These are phyloP conservation scores for Neosilurus hyrtlii DNA, from an alignment of 2,797 vertebrate species.

Conservation along the genomic window DNA sequence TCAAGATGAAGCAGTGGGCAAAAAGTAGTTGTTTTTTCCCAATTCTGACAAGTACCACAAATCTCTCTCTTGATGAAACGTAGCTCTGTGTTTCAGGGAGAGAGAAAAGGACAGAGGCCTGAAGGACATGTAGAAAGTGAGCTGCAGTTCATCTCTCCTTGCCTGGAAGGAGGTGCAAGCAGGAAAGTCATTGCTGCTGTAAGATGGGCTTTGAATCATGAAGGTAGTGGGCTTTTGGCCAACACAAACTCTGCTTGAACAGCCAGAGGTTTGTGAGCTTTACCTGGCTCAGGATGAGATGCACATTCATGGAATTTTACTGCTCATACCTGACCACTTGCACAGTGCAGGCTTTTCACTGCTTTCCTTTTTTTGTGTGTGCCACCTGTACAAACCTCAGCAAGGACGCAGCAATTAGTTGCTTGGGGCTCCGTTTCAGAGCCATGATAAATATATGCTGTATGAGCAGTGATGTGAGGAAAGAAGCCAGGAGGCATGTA, in stretches of 20 bases:
- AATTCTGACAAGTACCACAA: constrained; percentile 60
- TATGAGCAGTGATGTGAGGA: constrained; percentile 21
- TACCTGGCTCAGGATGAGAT: constrained; percentile 65
- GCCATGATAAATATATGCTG: constrained; percentile 43
- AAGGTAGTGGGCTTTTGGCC: constrained; percentile 52
- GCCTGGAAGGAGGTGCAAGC: constrained; percentile 13
- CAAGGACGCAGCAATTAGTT: constrained; percentile 52
- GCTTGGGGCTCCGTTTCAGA: constrained; percentile 39
- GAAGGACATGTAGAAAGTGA: not conserved
- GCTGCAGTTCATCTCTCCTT: not conserved
- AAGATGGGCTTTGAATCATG: constrained; percentile 63
- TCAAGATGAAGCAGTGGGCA: constrained; percentile 48
- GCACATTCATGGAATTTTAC: constrained; percentile 64
- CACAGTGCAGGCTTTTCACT: constrained; percentile 67
- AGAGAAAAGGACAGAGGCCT: constrained; percentile 48
- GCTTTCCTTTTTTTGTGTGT: constrained; percentile 28
- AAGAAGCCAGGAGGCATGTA: constrained; percentile 38
- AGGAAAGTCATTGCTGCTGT: constrained; percentile 51
- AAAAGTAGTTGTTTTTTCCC: constrained; percentile 43
- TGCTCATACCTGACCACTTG: constrained; percentile 55
- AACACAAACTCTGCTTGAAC: constrained; percentile 69
- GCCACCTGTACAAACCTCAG: constrained; percentile 47
- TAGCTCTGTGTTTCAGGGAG: constrained; percentile 32
- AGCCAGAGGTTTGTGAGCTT: constrained; percentile 64
- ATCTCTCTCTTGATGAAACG: constrained; percentile 56